Base-by-base conservation (phyloP, 1,140 invertebrate species). In the Drosophila neocordata region DNA sequence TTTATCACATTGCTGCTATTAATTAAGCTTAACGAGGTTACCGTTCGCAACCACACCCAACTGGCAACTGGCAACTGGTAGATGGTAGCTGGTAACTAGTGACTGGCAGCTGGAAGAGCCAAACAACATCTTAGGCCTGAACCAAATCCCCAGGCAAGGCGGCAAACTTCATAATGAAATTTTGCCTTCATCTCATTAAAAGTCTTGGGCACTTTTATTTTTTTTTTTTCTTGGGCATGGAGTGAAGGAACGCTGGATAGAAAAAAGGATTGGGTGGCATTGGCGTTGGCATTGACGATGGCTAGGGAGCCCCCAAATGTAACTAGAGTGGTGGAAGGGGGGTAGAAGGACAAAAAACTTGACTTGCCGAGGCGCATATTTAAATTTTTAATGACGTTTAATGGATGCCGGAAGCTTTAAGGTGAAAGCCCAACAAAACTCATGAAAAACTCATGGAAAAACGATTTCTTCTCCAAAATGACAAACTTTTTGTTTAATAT, bases 21-120 rank as follows among this genome's bases (percentile, higher is more conserved):
- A 91, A 91, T 91, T 91, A 91, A 91, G 89, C 90, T 90, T 91
- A 90, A 91, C 90, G 90, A 91, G 82, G 90, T 91, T 91, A 91
- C 90, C 84, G 77, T 67, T 79, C 77, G 77, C 83, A 88, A 87
- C 82, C 84, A 82, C 79, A 89, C 76, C 79, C 75, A 75, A 53
- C 63, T 48, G 18, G 41, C 41, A 48, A 48, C 41, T 48, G 41
- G 41, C 7, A 35, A 38, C 41, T 48, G 41, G 41, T n/a, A 20
- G 18, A 15, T 18, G 41, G 15, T 8, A 48, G n/a, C 65, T 8
- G 41, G 41, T 8, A 18, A 44, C 41, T 44, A 11, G 41, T 44
- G 41, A 44, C 34, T 27, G 0, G n/a, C 34, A 35, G 24, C 41
- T 11, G 15, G 5, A 38, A 51, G 41, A 51, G 62, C 61, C 53